A percentile compares a stretch with the other conserved stretches of the same genome.
phyloP scores from a whole-genome alignment of 2,888 invertebrate genomes.

The Sinotaia quadrata region DNA sequence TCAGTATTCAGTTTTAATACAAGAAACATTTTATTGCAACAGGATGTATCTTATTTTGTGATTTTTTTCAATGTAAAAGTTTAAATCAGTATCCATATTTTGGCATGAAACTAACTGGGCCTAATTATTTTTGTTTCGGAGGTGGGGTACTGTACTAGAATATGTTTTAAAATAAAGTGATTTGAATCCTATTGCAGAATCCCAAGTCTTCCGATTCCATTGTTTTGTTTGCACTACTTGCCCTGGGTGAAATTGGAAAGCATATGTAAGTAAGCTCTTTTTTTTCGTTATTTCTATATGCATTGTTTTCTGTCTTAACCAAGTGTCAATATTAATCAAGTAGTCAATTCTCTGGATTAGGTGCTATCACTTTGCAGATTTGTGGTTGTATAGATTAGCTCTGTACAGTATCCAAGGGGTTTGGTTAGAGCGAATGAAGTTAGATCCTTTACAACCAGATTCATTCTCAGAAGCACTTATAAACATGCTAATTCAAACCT shows the following conservation, averaged over 20 bases:
- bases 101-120: too few relatives aligned
- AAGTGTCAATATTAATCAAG: too few relatives aligned
- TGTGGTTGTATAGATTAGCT: too few relatives aligned
- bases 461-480: background rate
- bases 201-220: slow-evolving; percentile 75
- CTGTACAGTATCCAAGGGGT: background rate
- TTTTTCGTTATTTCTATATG: too few relatives aligned
- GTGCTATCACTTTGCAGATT: too few relatives aligned
- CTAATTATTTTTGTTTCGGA: background rate
- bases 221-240: slow-evolving; percentile 92
- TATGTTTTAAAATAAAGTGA: background rate
- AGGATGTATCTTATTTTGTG: too few relatives aligned
- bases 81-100: too few relatives aligned
- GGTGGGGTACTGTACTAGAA: background rate
- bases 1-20: too few relatives aligned
- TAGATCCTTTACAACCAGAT: background rate
- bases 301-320: too few relatives aligned
- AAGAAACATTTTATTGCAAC: too few relatives aligned
- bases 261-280: slow-evolving; percentile 81
- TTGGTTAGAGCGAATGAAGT: background rate
- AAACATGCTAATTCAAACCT: background rate
- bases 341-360: too few relatives aligned
- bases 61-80: too few relatives aligned
- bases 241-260: slow-evolving; percentile 97
- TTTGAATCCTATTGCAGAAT: slow-evolving; percentile 73